phyloP scores from a whole-genome alignment of 2,113 vertebrate genomes.

The Tylochromis polylepis region DNA sequence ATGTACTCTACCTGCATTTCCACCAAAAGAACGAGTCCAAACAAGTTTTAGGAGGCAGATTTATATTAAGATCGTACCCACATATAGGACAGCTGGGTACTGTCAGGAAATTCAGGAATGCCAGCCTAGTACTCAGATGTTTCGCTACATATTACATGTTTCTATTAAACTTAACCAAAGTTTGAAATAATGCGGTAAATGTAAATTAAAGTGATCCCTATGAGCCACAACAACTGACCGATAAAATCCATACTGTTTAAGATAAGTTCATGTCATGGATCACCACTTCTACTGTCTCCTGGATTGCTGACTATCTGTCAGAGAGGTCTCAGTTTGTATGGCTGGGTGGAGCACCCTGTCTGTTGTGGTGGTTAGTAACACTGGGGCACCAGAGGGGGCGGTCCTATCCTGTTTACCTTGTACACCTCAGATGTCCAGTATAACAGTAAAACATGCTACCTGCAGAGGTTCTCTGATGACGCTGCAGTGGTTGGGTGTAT shows the following conservation, averaged over 20 bases:
- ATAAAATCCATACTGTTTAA: background rate
- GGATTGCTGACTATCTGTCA: background rate
- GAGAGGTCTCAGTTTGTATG: background rate
- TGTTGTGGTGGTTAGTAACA: background rate
- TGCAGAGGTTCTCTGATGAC: background rate
- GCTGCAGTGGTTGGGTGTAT: background rate
- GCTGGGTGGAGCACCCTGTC: no score
- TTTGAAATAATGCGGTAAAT: no score
- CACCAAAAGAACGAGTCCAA: background rate
- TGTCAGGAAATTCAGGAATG: background rate
- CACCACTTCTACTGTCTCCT: background rate
- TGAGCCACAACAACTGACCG: background rate
- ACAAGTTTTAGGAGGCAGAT: background rate
- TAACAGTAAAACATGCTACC: background rate
- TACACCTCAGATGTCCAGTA: background rate
- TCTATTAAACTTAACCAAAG: no score
- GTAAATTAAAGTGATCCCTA: no score
- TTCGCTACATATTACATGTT: no score
- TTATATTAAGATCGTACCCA: background rate
- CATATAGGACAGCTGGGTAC: accelerated
- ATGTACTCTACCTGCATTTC: background rate
- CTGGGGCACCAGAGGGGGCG: background rate
- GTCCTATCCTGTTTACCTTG: accelerated
- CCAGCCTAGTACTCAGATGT: no score
- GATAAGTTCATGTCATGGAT: background rate